Evolutionary conservation across 2,797 vertebrate species (phyloP).

Genomic region (Halcyon chelicuti): DNA sequence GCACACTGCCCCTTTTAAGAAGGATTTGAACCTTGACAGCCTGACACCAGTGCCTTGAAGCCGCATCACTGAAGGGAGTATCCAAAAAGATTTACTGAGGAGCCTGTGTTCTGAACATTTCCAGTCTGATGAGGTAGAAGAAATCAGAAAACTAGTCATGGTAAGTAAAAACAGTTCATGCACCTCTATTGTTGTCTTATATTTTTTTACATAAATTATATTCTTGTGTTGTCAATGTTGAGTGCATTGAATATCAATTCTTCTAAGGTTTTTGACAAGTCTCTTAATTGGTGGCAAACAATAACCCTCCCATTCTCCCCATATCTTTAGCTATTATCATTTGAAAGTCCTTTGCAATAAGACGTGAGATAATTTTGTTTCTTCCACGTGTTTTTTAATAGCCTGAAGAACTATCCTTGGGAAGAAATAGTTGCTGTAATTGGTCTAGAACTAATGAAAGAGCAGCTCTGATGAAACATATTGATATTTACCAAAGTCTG

Average conservation of each 20-base stretch:
- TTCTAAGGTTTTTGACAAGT: not conserved
- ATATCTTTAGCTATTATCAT: not conserved
- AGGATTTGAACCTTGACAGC: not conserved
- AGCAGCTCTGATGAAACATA: not conserved
- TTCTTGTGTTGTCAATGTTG: not conserved
- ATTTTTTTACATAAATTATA: not conserved
- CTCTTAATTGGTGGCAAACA: not conserved
- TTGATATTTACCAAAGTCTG: not conserved
- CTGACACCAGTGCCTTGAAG: not conserved
- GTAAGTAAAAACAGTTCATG: not conserved
- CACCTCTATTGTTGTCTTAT: not conserved
- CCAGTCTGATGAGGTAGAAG: not conserved
- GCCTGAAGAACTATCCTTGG: not conserved
- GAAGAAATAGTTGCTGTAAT: conserved; percentile 7
- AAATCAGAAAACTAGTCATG: not conserved
- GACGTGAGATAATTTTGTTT: not conserved
- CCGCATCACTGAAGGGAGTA: not conserved
- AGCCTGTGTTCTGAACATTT: not conserved
- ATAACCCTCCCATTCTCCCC: not conserved
- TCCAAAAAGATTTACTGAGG: not conserved
- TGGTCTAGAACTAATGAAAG: conserved; percentile 31
- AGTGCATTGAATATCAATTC: not conserved
- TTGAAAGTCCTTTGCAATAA: not conserved
- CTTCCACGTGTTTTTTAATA: not conserved
- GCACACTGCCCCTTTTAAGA: not conserved